Base-by-base conservation (phyloP, 1,140 invertebrate species). In the Neodiprion pinetum region DNA sequence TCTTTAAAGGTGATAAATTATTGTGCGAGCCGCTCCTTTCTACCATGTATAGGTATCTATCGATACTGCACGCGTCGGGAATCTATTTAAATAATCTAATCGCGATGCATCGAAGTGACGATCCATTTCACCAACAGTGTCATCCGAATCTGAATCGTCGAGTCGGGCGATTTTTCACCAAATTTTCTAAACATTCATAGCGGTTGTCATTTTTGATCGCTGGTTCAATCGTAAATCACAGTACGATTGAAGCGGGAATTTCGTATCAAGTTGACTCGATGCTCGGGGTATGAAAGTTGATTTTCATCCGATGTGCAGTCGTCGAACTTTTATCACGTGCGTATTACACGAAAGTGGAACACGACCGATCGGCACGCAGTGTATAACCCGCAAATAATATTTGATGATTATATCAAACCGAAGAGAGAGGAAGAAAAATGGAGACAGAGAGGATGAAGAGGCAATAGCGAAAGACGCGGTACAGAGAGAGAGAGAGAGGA, bases 1-100 rank as follows among this genome's bases (percentile, higher is more conserved):
- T 61, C 53, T 61, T 40, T 61, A 12, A 61, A 61, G 53, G 53
- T 61, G 53, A 61, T 61, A 61, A 61, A 61, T 61, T 14, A 61
- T 61, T 17, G n/a, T 61, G 28, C 28, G 28, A 40, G 5, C 2
- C 28, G 5, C 28, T 40, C 1, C 28, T 40, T 40, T 40, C 28
- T 5, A 40, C 2, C 28, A 40, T 40, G 28, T 40, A 40, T 40
- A 40, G 28, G 28, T 9, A 17, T 4, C 4, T 61, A 61, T 61
- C 53, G 53, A 61, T 61, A 61, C 28, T 40, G 28, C 28, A 40
- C 28, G 28, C 28, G 28, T 40, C 28, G 28, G 28, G n/a, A 61
- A 61, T 14, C 5, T 9, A 17, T 17, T 61, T 9, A 9, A 61
- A 61, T 17, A 61, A 9, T 17, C 4, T 7, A 12, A 17, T 61